Percentiles rank a stretch among this genome's conserved stretches.
Conservation (phyloP, 2,888 invertebrate genomes). For the Lochmaea capreae region DNA sequence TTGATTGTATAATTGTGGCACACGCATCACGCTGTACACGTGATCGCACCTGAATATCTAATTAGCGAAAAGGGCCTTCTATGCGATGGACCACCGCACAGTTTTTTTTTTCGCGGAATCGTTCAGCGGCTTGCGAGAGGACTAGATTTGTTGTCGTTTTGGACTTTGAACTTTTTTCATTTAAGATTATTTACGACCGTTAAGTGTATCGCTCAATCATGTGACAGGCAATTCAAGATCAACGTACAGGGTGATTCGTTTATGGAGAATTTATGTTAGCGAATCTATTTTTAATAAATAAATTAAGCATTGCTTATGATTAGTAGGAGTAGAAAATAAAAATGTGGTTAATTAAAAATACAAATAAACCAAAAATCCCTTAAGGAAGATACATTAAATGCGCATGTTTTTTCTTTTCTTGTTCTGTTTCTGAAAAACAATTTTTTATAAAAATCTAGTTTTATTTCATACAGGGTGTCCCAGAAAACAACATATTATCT, state of each 20-base stretch:
- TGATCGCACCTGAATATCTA: constrained; percentile 51
- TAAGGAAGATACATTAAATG: no score
- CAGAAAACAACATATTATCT: no score
- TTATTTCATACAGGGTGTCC: no score
- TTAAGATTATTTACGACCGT: constrained; percentile 12
- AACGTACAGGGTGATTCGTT: constrained; percentile 10
- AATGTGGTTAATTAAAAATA: no score
- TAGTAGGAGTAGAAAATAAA: no score
- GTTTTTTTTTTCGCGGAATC: background rate
- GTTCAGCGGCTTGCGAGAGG: background rate
- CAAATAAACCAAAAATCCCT: no score
- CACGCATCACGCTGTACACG: constrained; percentile 59
- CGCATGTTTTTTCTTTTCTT: no score
- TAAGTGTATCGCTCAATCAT: constrained; percentile 25
- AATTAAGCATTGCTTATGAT: no score
- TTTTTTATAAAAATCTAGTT: no score
- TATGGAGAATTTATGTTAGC: background rate
- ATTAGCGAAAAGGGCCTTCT: constrained; percentile 45
- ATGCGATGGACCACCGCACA: background rate
- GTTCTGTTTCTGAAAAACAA: no score
- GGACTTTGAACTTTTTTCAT: constrained; percentile 25
- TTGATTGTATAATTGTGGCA: constrained; percentile 62
- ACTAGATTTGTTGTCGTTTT: constrained; percentile 24
- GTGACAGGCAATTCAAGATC: constrained; percentile 24
- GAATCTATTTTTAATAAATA: background rate